phyloP scores from a whole-genome alignment of 2,888 invertebrate genomes.

The Cheilosia pagana region DNA sequence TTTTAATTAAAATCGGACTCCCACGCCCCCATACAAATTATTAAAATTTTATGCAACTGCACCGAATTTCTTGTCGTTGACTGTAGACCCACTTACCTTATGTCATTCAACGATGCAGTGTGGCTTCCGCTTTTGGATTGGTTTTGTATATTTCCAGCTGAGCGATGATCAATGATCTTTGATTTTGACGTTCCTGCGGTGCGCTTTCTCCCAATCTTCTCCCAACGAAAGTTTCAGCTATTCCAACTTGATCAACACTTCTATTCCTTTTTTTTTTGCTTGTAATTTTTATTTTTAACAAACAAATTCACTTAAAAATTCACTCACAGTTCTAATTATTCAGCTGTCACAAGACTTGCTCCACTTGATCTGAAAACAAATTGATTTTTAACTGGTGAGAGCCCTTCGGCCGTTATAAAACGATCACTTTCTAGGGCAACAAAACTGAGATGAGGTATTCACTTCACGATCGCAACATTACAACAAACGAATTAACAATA shows the following conservation, averaged over 20 bases:
- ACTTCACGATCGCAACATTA: conserved; percentile 21
- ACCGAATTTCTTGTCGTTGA: neutral
- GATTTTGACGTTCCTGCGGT: neutral
- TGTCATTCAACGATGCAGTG: neutral
- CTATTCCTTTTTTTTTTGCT: neutral
- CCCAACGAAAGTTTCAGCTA: neutral
- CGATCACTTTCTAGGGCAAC: neutral
- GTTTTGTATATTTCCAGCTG: neutral
- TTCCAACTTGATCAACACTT: conserved; percentile 10
- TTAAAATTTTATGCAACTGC: neutral
- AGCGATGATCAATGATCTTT: neutral
- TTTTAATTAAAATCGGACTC: no score
- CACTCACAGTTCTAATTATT: conserved; percentile 13
- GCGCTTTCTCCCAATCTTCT: conserved; percentile 1
- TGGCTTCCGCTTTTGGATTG: neutral
- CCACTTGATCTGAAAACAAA: conserved; percentile 28
- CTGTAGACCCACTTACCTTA: conserved; percentile 15
- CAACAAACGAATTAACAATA: neutral
- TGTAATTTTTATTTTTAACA: neutral
- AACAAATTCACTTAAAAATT: conserved; percentile 9
- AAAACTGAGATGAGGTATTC: neutral
- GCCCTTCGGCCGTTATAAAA: neutral
- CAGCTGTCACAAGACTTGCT: conserved; percentile 14
- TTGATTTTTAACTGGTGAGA: neutral
- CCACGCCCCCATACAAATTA: no score